A percentile compares a stretch with the other conserved stretches of the same genome.
Evolutionary conservation across 2,888 invertebrate species (phyloP).

Genomic region (Hyposoter didymator): DNA sequence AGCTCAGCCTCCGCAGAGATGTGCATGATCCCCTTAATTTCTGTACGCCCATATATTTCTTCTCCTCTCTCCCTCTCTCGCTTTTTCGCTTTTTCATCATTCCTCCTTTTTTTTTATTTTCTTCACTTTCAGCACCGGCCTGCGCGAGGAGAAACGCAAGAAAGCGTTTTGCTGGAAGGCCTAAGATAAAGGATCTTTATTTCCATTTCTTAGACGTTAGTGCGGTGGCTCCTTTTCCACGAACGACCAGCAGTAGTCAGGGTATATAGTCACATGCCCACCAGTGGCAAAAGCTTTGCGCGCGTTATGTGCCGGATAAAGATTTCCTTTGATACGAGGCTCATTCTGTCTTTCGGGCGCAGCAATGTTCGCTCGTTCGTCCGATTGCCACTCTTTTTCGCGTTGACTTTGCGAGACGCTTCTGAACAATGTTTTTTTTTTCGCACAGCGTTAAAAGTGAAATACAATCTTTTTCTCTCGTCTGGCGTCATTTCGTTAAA

Average conservation of each 20-base stretch:
- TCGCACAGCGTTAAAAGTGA: background rate
- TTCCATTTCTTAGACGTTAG: conserved; percentile 72
- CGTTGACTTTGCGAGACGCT: conserved; percentile 52
- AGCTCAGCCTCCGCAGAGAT: conserved; percentile 30
- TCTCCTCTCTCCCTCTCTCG: conserved; percentile 37
- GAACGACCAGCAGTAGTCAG: conserved; percentile 62
- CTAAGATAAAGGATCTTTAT: conserved; percentile 74
- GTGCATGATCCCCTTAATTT: background rate
- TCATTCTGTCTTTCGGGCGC: conserved; percentile 39
- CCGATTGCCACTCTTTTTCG: conserved; percentile 70
- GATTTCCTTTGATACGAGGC: conserved; percentile 72
- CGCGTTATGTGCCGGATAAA: conserved; percentile 68
- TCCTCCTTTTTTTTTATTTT: conserved; percentile 45
- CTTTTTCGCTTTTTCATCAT: conserved; percentile 47
- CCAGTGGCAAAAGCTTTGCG: conserved; percentile 59
- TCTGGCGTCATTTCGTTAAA: conserved; percentile 30
- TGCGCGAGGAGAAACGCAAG: conserved; percentile 64
- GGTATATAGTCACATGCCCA: conserved; percentile 31
- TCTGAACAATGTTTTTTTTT: background rate
- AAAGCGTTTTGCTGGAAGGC: conserved; percentile 69
- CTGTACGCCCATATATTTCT: conserved; percentile 38
- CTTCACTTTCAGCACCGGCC: conserved; percentile 63
- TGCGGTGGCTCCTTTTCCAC: conserved; percentile 67
- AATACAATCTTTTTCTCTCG: conserved; percentile 32
- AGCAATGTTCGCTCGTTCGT: conserved; percentile 63